Evolutionary conservation across 2,888 invertebrate genomes (phyloP), one percentile per base, ranked within the genome.

Genomic region (Athalia circularis): DNA sequence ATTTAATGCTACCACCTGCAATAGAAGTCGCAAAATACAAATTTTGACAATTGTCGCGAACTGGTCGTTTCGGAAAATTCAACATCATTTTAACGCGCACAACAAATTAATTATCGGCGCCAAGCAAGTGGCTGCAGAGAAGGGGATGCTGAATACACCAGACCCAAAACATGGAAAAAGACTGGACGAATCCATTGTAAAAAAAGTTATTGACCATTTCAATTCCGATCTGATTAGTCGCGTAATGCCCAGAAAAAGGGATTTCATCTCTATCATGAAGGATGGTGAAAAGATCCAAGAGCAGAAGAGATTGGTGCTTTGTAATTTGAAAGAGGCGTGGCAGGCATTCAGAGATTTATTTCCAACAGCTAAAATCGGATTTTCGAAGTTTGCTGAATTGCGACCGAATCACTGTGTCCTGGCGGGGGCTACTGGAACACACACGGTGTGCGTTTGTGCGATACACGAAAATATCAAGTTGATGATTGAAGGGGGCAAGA

Each of bases 371-470:
- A 75, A 79, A 70, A 70, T 64, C n/a, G 65, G 80, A 50, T 81
- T 81, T 74, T 79, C 79, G 3, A 81, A 81, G 61, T 81, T 80
- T 65, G 74, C 79, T 57, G 54, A 13, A 72, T 59, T 81, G 5
- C 65, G 80, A 72, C 81, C 79, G 0, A 68, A 70, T 29, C 5
- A 81, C 52, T 81, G 80, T 70, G 65, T 81, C 9, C 65, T 80
- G 4, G 81, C 75, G 9, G 78, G 80, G 43, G 68, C 77, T 3
- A 64, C 65, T 47, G 80, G 80, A 3, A 80, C 80, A 9, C 81
- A 81, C 52, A 59, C 76, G 6, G 78, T 80, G 6, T 81, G 81
- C 48, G 80, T 80, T 7, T 80, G 80, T 65, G 45, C 43, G 59
- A 77, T 77, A 65, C 80, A 77, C 61, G 76, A 83, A 45, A 64